Conservation (phyloP, 2,797 vertebrate species). For the Helarctos malayanus region DNA sequence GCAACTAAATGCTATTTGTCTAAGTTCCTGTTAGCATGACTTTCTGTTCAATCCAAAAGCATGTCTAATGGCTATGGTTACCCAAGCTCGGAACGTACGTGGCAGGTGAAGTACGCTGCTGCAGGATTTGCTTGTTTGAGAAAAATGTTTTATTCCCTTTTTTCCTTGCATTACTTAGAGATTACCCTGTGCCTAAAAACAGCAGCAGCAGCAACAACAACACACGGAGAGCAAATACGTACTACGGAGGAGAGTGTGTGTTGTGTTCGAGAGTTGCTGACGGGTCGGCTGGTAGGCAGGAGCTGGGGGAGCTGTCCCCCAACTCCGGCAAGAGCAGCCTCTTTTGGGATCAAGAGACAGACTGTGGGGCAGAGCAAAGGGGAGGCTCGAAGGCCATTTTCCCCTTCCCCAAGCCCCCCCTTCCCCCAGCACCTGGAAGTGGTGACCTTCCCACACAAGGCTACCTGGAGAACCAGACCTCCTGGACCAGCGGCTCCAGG, state of each 20-base stretch:
- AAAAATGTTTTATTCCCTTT: not conserved
- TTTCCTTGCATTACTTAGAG: not conserved
- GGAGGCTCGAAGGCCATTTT: not conserved
- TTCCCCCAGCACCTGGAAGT: not conserved
- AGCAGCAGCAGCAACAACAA: not conserved
- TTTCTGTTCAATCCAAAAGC: not conserved
- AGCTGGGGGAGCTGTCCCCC: not conserved
- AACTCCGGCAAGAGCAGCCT: not conserved
- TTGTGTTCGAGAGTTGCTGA: not conserved
- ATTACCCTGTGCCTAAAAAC: not conserved
- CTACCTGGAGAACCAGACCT: not conserved
- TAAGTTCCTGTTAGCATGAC: not conserved
- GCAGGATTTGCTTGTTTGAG: not conserved
- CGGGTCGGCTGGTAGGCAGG: no score
- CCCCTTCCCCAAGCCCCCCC: not conserved
- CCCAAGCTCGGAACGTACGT: not conserved
- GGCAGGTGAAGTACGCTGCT: not conserved
- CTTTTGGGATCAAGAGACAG: not conserved
- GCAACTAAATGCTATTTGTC: not conserved
- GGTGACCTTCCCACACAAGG: accelerated
- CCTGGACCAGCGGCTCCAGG: accelerated
- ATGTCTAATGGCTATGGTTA: not conserved
- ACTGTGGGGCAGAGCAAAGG: not conserved
- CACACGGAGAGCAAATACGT: not conserved
- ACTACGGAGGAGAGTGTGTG: not conserved